Evolutionary conservation across 2,113 vertebrate genomes (phyloP), one percentile per base, ranked within the genome.

Genomic region (Caretta caretta): DNA sequence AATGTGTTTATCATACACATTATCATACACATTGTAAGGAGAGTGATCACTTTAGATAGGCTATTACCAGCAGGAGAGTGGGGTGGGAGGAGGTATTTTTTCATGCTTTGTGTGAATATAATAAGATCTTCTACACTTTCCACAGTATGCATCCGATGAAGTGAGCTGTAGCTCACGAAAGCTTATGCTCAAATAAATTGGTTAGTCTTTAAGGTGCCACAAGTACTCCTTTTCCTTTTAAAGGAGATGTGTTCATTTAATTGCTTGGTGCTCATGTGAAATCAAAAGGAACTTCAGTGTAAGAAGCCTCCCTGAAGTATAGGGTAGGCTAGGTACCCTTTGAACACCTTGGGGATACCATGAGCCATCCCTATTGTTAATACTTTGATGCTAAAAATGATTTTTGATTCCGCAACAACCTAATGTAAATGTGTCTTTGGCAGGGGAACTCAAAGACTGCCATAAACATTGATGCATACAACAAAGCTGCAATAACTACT

Each of bases 231-330:
- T 42, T 42, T 42, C 38, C 38, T 42, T 42, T 42, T 38, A 83
- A n/a, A 53, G 5, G 24, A 82, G 85, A 62, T 72, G 46, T 25
- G 84, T 91, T n/a, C 90, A 85, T 94, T 65, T 81, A 5, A 10
- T 85, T 72, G 20, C n/a, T 94, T 46, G 84, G 86, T 79, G 42
- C 2, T 1, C 29, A 91, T 2, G 2, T 57, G 51, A 88, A 84
- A 2, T 0, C 49, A 88, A n/a, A 69, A n/a, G 35, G 35, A 20
- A 69, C 35, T n/a, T 19, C 35, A n/a, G 57, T 51, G 80, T 29
- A 59, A 69, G 91, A 91, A 65, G 65, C 54, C 50, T n/a, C 82
- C 54, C 82, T 0, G 0, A 76, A 48, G 78, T 72, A 14, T 8
- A 3, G 84, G 31, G 82, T 72, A 53, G 1, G 4, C 54, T 48